Percentiles rank a stretch among this genome's conserved stretches.
Evolutionary conservation across 2,113 vertebrate genomes (phyloP).

Genomic region (Saguinus midas): DNA sequence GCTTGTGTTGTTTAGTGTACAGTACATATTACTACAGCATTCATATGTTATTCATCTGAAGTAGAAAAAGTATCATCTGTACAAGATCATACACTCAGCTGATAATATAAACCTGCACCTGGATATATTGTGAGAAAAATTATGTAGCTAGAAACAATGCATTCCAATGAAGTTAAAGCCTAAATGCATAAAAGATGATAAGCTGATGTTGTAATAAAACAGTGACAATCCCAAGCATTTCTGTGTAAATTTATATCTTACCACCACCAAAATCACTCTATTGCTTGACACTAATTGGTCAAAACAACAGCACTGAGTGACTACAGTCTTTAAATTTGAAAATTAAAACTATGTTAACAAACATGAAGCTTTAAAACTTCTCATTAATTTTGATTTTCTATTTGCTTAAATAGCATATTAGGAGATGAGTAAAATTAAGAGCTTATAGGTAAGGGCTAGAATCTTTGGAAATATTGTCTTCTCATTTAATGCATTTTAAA

Average conservation of each 20-base stretch:
- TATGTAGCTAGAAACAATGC: neutral
- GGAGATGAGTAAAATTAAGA: constrained; percentile 12
- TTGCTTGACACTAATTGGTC: neutral
- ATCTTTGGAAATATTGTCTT: neutral
- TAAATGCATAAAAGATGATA: neutral
- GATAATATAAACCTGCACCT: neutral
- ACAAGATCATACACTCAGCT: neutral
- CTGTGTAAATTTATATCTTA: neutral
- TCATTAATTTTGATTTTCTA: neutral
- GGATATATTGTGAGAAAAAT: neutral
- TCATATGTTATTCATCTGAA: neutral
- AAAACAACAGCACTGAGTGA: neutral
- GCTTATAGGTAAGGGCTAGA: neutral
- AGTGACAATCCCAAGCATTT: neutral
- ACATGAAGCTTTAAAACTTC: neutral
- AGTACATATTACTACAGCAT: neutral
- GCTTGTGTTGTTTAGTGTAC: neutral
- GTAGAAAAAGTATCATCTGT: neutral
- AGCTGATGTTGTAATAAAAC: neutral
- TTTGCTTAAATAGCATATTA: neutral
- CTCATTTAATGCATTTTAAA: neutral
- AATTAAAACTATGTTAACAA: neutral
- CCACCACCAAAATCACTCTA: neutral
- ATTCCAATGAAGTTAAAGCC: neutral
- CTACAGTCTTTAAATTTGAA: neutral